Evolutionary conservation across 2,113 vertebrate genomes (phyloP), one percentile per base, ranked within the genome.

Genomic region (Indicator maculatus): DNA sequence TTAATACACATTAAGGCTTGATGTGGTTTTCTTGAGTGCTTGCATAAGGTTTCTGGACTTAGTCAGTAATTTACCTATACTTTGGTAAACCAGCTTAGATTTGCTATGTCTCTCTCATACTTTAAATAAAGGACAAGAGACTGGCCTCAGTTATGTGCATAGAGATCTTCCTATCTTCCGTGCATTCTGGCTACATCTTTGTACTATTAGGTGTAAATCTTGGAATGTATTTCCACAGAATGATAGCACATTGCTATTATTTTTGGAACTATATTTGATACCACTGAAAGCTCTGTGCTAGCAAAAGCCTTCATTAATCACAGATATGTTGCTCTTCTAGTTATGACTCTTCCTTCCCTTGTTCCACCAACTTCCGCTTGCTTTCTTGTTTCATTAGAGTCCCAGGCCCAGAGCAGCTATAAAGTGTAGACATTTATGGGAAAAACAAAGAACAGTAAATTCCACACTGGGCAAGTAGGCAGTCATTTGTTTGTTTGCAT

Each of bases 401-500:
- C 85, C 44, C 70, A 75, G 52, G 26, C 79, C 71, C 87, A 92
- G 61, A 85, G 69, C 79, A 90, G 75, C 83, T 78, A 50, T 93
- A 88, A 89, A 93, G 58, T 12, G 21, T 27, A 94, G 83, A 60
- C 27, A 75, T 94, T 92, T 93, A 86, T 76, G 72, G 82, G 33
- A 39, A 59, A 93, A 93, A 80, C 39, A 96, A 91, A 86, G 65
- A 94, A 74, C 59, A 84, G 80, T 74, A 72, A 88, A 90, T 94
- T 91, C 93, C 80, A 0, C 2, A 3, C 33, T 83, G 93, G 64
- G 87, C 74, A 86, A 36, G 74, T 26, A 81, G 69, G 93, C 75
- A 77, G 50, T 59, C 61, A 45, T 95, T 93, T 92, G 85, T 95
- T 94, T 93, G 93, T 91, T 91, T 96, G 71, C 77, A 74, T 74